These are phyloP conservation scores for Himantopus leucocephalus DNA, from an alignment of 2,113 vertebrate genomes.

Conservation along the genomic window DNA sequence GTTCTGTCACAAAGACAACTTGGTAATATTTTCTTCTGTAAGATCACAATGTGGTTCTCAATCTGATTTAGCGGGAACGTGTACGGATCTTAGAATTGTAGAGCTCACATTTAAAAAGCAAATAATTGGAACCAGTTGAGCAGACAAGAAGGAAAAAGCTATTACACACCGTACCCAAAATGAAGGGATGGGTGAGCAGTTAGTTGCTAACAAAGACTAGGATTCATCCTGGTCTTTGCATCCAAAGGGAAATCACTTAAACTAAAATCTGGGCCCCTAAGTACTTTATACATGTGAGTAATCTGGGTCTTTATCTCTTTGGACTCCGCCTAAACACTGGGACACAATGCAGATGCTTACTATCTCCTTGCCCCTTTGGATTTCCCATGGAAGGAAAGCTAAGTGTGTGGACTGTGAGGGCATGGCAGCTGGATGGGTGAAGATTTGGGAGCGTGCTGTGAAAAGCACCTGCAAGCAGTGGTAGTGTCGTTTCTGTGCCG, in stretches of 20 bases:
- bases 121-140: slow-evolving; percentile 60
- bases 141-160: slow-evolving; percentile 35
- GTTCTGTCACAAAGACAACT: slow-evolving; percentile 80
- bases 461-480: neutral
- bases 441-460: neutral
- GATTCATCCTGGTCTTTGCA: neutral
- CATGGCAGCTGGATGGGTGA: neutral
- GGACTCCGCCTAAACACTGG: neutral
- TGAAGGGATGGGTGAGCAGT: neutral
- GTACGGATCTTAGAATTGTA: slow-evolving; percentile 18
- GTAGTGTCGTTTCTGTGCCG: neutral
- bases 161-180: neutral
- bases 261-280: slow-evolving; percentile 21
- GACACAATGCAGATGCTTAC: neutral
- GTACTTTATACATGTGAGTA: neutral
- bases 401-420: neutral
- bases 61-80: slow-evolving; percentile 66
- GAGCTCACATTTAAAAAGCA: slow-evolving; percentile 54
- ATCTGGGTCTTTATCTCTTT: slow-evolving; percentile 47
- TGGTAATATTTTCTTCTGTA: slow-evolving; percentile 74
- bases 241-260: slow-evolving; percentile 12
- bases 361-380: neutral
- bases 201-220: slow-evolving; percentile 12
- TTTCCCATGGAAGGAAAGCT: neutral
- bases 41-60: slow-evolving; percentile 68